Conservation (phyloP, 2,888 invertebrate species). For the Cinara cedri region DNA sequence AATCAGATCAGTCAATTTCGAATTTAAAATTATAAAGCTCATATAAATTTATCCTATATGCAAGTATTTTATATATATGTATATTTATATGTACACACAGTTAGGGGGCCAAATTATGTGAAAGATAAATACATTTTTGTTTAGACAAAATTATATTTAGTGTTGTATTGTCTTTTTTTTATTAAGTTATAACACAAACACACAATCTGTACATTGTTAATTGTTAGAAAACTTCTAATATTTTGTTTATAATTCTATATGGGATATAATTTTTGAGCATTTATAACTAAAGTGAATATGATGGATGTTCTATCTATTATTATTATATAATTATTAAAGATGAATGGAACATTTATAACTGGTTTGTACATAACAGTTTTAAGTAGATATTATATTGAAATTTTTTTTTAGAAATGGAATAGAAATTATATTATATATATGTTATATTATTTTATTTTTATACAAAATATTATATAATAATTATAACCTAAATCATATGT, state of each 20-base stretch:
- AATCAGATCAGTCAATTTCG: slow-evolving; percentile 41
- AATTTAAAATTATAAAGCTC: slow-evolving; percentile 14
- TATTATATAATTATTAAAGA: neutral
- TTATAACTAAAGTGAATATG: neutral
- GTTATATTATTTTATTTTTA: neutral
- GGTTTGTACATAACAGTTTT: neutral
- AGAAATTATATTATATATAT: neutral
- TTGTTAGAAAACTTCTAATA: neutral
- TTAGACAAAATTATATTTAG: too few relatives aligned
- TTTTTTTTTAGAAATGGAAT: neutral
- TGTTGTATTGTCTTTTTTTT: neutral
- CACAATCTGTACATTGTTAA: neutral
- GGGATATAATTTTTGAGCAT: slow-evolving; percentile 12
- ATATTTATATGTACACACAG: neutral
- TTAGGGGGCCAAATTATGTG: neutral
- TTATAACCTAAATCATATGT: slow-evolving; percentile 35
- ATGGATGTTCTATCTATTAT: neutral
- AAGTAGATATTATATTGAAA: neutral
- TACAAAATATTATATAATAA: slow-evolving; percentile 31
- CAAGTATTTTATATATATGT: neutral
- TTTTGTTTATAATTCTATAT: too few relatives aligned
- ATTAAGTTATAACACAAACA: neutral
- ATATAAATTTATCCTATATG: slow-evolving; percentile 12
- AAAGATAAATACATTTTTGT: neutral
- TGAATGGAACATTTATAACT: slow-evolving; percentile 14